Conservation (phyloP, 2,797 vertebrate species). For the Molossus alvarezi region DNA sequence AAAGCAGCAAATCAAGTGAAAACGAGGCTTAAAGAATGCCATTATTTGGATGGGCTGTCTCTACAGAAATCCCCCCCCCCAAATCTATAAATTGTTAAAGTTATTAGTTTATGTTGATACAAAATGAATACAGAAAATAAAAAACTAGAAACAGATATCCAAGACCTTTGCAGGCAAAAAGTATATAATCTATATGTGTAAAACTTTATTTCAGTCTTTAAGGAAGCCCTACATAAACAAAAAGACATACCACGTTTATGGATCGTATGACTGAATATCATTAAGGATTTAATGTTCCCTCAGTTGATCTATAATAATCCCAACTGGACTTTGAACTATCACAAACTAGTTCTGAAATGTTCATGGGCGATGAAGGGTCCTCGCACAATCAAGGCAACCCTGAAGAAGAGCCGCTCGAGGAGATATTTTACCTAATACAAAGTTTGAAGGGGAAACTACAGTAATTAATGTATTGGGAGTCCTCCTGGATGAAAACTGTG, state of each 20-base stretch:
- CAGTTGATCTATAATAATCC: background rate
- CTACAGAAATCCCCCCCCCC: background rate
- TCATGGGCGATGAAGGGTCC: background rate
- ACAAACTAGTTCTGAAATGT: slow-evolving; percentile 1
- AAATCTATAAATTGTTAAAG: background rate
- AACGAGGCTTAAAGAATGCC: background rate
- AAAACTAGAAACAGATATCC: background rate
- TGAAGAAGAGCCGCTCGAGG: background rate
- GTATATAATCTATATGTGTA: background rate
- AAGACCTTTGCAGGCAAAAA: background rate
- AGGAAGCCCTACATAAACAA: background rate
- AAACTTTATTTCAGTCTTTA: background rate
- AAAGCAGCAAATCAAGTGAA: background rate
- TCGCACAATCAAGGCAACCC: background rate
- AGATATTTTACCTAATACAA: background rate
- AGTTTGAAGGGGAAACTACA: background rate
- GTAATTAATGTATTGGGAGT: background rate
- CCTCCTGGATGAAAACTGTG: background rate
- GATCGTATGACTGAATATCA: background rate
- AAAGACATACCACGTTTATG: background rate
- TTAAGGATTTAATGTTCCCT: background rate
- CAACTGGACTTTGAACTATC: background rate
- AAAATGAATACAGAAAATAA: slow-evolving; percentile 28
- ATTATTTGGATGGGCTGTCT: background rate
- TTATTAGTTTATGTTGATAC: background rate